Evolutionary conservation across 1,140 invertebrate genomes (phyloP), one percentile per base, ranked within the genome.

Genomic region (Archivesica marissinica): DNA sequence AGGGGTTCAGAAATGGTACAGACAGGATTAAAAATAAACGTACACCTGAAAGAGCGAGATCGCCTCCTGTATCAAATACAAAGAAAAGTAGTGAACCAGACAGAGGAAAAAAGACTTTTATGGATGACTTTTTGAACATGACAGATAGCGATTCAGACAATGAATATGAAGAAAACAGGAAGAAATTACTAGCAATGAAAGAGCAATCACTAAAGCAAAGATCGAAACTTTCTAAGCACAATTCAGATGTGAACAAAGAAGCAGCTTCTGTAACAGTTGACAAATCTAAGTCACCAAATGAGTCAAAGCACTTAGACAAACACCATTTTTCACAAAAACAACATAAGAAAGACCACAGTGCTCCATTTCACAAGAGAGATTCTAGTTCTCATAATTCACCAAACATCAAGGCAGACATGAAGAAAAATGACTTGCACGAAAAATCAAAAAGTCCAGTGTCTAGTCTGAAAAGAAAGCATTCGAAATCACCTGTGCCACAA

Each of bases 111-210:
- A 59, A 50, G 23, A 44, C 28, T 23, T 83, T 83, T 75, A 83
- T 83, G 35, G 50, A 83, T 30, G 70, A 83, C 2, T 83, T 83
- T 59, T 44, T 83, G 15, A 74, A 74, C 41, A 83, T 83, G 80
- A 56, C 80, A 47, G 68, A 74, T n/a, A 83, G 68, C 75, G 70
- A 83, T 11, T 41, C 33, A 44, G 80, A 75, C 44, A 0, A 0
- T 23, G 41, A 50, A 11, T 54, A 41, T 82, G 52, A 61, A 50
- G 28, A 30, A 64, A 83, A 83, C 30, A 30, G 64, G 25, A 64
- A 59, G 28, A 83, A n/a, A 75, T 13, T 54, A 41, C 3, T 23
- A 54, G 47, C 23, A 44, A 41, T 56, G 54, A 47, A 47, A 64
- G 66, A 75, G 7, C 20, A 83, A 50, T 0, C 33, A 28, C 30